Evolutionary conservation across 1,140 invertebrate species (phyloP), one percentile per base, ranked within the genome.

Genomic region (Listronotus oregonensis): DNA sequence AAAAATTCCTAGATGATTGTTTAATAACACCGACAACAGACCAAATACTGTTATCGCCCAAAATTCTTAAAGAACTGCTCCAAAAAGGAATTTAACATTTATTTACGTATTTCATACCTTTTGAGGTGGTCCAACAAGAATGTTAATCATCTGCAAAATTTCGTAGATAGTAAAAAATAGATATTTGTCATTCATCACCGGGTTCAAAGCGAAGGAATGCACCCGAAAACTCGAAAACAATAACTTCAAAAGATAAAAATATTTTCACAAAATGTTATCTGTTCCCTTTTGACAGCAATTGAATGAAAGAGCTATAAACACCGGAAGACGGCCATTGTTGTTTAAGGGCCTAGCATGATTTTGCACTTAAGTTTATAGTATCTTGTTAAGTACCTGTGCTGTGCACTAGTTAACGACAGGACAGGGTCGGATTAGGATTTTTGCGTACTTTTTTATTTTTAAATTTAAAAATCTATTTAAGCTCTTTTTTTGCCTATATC

Each of bases 61-160:
- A 27, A 27, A 27, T 27, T n/a, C n/a, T n/a, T n/a, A n/a, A n/a
- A n/a, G n/a, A 27, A 27, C 21, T 27, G n/a, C n/a, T n/a, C n/a
- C n/a, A n/a, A n/a, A n/a, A n/a, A n/a, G 21, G 21, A 27, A 27
- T 27, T 1, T 5, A 37, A 7, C 11, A 37, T 37, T 37, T 37
- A 12, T 37, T 37, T 37, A 37, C 11, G 34, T 10, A 37, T 37
- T 54, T 37, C 51, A 39, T 54, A 37, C 51, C 21, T 39, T 54
- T 32, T 9, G 11, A 54, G 54, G 54, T 56, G 54, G 54, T 56
- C 54, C 40, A 14, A 11, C 12, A 43, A 37, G 54, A 56, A 56
- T 56, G 18, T 56, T 56, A 56, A 56, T 56, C 21, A 56, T 39
- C 54, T 56, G 54, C 42, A 56, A 56, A 43, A 56, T 56, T 56